Evolutionary conservation across 1,140 invertebrate species (phyloP).

Genomic region (Pararge aegeria): DNA sequence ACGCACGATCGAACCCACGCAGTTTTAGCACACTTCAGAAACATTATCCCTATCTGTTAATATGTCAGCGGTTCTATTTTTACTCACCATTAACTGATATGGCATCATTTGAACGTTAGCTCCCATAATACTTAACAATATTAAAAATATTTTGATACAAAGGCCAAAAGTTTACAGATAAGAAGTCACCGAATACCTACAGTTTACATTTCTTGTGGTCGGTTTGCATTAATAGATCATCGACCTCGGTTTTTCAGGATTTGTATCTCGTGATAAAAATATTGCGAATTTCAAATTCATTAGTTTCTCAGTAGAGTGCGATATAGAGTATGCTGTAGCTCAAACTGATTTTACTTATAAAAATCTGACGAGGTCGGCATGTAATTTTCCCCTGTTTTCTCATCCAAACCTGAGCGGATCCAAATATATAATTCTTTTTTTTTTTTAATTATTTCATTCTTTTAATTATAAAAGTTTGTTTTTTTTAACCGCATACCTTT

Average conservation of each 20-base stretch:
- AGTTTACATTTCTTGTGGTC: conserved; percentile 38
- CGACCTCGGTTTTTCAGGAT: conserved; percentile 21
- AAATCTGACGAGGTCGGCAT: no score
- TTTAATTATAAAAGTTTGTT: no score
- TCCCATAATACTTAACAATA: not conserved
- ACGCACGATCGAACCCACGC: conserved; percentile 62
- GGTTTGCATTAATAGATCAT: conserved; percentile 30
- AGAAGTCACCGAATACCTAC: conserved; percentile 31
- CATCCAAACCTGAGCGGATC: no score
- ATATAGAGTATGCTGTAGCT: no score
- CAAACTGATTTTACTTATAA: no score
- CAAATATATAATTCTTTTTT: no score
- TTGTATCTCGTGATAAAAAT: not conserved
- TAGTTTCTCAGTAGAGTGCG: no score
- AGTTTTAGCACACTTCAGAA: conserved; percentile 44
- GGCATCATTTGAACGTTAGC: conserved; percentile 1
- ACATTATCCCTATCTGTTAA: conserved; percentile 39
- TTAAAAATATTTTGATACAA: conserved; percentile 30
- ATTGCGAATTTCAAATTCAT: no score
- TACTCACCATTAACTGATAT: conserved; percentile 17
- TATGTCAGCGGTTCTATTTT: conserved; percentile 21
- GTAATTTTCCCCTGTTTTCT: no score
- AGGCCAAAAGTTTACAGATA: conserved; percentile 41
- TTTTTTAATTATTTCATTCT: no score
- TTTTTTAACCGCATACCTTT: no score